These are phyloP conservation scores for Oxytorus armatus DNA, from an alignment of 2,888 invertebrate genomes.

Conservation along the genomic window DNA sequence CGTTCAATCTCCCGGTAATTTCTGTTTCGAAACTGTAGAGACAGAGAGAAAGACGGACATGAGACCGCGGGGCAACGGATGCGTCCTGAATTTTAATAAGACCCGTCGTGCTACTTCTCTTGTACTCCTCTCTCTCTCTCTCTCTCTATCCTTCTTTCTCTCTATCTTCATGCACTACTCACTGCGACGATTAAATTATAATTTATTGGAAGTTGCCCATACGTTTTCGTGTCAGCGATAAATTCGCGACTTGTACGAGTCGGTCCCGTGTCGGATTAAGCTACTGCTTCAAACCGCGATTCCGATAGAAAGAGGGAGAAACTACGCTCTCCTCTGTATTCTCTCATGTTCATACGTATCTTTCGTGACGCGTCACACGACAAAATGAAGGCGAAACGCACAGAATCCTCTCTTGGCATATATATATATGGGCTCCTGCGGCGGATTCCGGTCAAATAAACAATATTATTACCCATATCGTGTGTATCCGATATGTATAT, in stretches of 20 bases:
- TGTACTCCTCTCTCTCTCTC: conserved; percentile 27
- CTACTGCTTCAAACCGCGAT: conserved; percentile 25
- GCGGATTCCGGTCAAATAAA: conserved; percentile 40
- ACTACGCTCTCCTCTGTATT: conserved; percentile 20
- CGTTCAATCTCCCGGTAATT: conserved; percentile 19
- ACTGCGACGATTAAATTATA: conserved; percentile 69
- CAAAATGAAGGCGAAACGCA: conserved; percentile 49
- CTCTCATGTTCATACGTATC: conserved; percentile 18
- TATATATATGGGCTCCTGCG: background rate
- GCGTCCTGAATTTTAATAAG: conserved; percentile 67
- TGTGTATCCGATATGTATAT: too few relatives aligned
- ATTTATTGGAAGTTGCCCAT: conserved; percentile 67
- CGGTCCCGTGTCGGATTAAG: conserved; percentile 65
- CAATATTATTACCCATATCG: too few relatives aligned
- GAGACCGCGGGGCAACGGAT: conserved; percentile 53
- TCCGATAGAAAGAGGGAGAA: background rate
- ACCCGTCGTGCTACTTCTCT: conserved; percentile 37
- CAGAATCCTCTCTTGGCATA: background rate
- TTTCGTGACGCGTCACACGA: conserved; percentile 7
- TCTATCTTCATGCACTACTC: conserved; percentile 45
- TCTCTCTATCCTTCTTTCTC: conserved; percentile 17
- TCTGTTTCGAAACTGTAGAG: conserved; percentile 37
- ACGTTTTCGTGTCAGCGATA: conserved; percentile 68
- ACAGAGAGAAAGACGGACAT: conserved; percentile 3
- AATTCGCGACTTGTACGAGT: conserved; percentile 74